Evolutionary conservation across 2,888 invertebrate species (phyloP).

Genomic region (Lagria hirta): DNA sequence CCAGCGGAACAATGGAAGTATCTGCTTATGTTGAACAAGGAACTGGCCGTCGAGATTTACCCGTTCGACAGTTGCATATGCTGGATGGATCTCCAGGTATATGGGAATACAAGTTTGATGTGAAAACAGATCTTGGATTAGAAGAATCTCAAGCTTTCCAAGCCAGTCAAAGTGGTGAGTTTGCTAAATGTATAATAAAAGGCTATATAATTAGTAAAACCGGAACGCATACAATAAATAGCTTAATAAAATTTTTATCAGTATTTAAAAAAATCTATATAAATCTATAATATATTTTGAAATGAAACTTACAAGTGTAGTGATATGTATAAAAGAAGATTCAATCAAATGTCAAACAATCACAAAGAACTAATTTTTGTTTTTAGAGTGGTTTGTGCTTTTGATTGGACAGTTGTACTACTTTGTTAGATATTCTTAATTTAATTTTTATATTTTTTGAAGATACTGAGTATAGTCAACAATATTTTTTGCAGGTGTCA

Average conservation of each 20-base stretch:
- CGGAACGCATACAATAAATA: background rate
- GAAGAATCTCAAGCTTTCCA: constrained; percentile 43
- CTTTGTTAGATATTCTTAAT: too few relatives aligned
- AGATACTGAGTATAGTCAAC: background rate
- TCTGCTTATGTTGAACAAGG: constrained; percentile 63
- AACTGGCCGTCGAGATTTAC: constrained; percentile 65
- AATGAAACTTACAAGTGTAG: too few relatives aligned
- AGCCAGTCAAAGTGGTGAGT: constrained; percentile 42
- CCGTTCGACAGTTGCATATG: constrained; percentile 62
- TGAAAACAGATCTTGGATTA: constrained; percentile 65
- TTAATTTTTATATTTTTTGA: too few relatives aligned
- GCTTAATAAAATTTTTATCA: too few relatives aligned
- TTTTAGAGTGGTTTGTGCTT: too few relatives aligned
- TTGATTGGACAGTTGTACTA: too few relatives aligned
- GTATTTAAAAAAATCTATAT: too few relatives aligned
- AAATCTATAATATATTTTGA: background rate
- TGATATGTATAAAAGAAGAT: too few relatives aligned
- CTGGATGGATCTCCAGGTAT: constrained; percentile 71
- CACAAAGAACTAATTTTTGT: too few relatives aligned
- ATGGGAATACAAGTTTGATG: constrained; percentile 81
- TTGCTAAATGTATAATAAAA: too few relatives aligned
- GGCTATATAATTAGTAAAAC: too few relatives aligned
- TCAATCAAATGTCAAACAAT: too few relatives aligned
- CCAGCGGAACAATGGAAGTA: constrained; percentile 68
- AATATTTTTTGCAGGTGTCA: constrained; percentile 27